Evolutionary conservation across 2,888 invertebrate species (phyloP).

Genomic region (Drosophila subquinaria): DNA sequence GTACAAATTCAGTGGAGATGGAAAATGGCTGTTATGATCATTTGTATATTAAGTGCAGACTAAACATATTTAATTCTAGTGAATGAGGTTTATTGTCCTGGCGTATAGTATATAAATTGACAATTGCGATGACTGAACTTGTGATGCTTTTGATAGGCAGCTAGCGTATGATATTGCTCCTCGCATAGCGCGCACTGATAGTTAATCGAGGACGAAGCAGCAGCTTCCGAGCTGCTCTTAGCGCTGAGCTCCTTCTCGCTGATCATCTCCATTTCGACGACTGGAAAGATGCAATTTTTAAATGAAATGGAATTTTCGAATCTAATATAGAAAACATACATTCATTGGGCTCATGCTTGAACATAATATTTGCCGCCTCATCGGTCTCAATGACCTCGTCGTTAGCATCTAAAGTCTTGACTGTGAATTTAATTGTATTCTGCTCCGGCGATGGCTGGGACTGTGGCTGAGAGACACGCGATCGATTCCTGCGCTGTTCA

Average conservation of each 20-base stretch:
- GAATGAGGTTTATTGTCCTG: constrained; percentile 22
- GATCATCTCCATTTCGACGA: constrained; percentile 23
- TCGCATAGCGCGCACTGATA: constrained; percentile 48
- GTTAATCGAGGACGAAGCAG: not conserved
- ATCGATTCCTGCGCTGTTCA: constrained; percentile 54
- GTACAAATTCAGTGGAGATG: not conserved
- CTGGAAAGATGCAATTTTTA: constrained; percentile 1
- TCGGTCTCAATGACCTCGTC: not conserved
- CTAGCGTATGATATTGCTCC: constrained; percentile 46
- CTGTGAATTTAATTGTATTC: not conserved
- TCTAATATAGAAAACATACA: constrained; percentile 14
- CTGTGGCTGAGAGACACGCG: constrained; percentile 12
- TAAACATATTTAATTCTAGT: not conserved
- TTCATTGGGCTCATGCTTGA: constrained; percentile 38
- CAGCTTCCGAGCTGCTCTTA: not conserved
- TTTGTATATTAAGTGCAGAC: not conserved
- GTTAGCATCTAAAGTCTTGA: not conserved
- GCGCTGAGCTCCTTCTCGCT: constrained; percentile 1
- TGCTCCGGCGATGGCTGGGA: not conserved
- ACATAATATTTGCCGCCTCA: constrained; percentile 3
- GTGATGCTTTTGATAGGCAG: constrained; percentile 52
- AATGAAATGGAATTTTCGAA: not conserved
- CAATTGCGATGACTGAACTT: constrained; percentile 43
- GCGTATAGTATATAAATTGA: constrained; percentile 21
- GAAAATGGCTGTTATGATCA: not conserved